phyloP scores from a whole-genome alignment of 2,113 vertebrate species.

The Rhodinocichla rosea region DNA sequence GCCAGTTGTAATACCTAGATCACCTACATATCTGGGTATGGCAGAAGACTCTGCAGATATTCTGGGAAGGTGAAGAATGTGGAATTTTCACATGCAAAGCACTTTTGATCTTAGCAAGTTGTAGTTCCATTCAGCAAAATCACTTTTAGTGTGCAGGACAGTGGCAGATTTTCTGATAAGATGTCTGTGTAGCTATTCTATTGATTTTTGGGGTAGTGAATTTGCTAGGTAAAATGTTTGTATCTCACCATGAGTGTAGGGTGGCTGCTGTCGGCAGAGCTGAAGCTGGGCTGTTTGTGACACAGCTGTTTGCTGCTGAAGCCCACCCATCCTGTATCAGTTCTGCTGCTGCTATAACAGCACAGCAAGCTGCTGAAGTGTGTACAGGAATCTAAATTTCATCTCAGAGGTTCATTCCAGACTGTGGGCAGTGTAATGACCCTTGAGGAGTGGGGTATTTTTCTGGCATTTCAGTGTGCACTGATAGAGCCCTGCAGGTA shows the following conservation, averaged over 20 bases:
- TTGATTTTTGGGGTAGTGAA: not conserved
- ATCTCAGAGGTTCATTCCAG: not conserved
- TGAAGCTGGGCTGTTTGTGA: not conserved
- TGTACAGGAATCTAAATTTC: fast-evolving
- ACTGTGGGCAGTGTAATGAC: not conserved
- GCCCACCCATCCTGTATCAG: not conserved
- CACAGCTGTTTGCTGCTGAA: not conserved
- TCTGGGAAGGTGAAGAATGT: not conserved
- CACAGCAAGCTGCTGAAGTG: not conserved
- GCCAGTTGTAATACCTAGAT: not conserved
- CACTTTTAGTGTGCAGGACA: not conserved
- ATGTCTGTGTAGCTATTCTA: not conserved
- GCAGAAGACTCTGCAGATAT: not conserved
- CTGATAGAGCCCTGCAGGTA: not conserved
- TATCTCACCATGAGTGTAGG: not conserved
- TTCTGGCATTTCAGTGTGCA: not conserved
- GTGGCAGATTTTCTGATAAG: not conserved
- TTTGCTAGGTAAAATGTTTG: not conserved
- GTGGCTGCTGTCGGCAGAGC: not conserved
- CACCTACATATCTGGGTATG: not conserved
- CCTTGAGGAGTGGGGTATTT: not conserved
- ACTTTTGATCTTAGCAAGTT: not conserved
- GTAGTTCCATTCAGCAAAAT: not conserved
- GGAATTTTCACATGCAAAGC: not conserved
- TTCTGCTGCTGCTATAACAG: not conserved